Percentiles rank a stretch among this genome's conserved stretches.
Evolutionary conservation across 2,113 vertebrate genomes (phyloP).

Genomic region (Cromileptes altivelis): DNA sequence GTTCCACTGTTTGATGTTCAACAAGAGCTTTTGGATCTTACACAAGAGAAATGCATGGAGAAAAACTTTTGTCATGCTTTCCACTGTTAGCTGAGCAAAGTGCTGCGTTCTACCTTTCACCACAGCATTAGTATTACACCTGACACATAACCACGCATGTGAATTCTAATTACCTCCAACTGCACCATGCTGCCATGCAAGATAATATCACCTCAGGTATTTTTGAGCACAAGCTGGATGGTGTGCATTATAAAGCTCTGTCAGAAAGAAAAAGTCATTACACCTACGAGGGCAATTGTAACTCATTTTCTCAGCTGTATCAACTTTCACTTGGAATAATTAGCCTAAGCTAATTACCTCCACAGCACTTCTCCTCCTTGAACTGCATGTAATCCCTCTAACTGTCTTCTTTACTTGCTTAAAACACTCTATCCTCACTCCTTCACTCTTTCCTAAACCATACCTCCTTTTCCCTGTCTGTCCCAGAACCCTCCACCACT

Average conservation of each 20-base stretch:
- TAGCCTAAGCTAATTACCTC: conserved; percentile 40
- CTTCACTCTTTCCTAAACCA: neutral
- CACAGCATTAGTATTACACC: conserved; percentile 17
- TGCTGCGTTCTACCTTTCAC: conserved; percentile 32
- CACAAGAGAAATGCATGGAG: neutral
- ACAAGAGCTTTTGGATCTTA: neutral
- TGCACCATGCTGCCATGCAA: neutral
- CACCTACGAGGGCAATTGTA: conserved; percentile 36
- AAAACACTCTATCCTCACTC: conserved; percentile 11
- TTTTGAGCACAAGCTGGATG: conserved; percentile 3
- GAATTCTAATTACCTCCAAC: conserved; percentile 52
- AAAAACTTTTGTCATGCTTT: neutral
- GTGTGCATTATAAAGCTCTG: conserved; percentile 21
- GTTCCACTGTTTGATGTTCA: neutral
- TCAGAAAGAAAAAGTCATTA: conserved; percentile 46
- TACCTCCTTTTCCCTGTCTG: neutral
- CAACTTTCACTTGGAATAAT: conserved; percentile 39
- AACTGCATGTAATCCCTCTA: conserved; percentile 27
- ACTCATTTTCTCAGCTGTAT: conserved; percentile 55
- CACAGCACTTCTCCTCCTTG: conserved; percentile 18
- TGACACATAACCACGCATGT: conserved; percentile 30
- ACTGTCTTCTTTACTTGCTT: conserved; percentile 1
- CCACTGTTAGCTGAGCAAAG: conserved; percentile 10
- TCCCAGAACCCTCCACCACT: neutral
- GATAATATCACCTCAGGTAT: conserved; percentile 26